Evolutionary conservation across 1,140 invertebrate species (phyloP).

Genomic region (Drosophila melanogaster): Release_6_plus_ISO1_MT NT_033779.5:19617001-19617500

Average conservation of each 20-base stretch:
- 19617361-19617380: slow-evolving; percentile 68
- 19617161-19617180: slow-evolving; percentile 21
- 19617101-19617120: slow-evolving; percentile 52
- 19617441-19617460: slow-evolving; percentile 43
- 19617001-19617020: slow-evolving; percentile 47
- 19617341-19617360: slow-evolving; percentile 46
- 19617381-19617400: slow-evolving; percentile 80
- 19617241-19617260: slow-evolving; percentile 17
- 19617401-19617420: slow-evolving; percentile 82
- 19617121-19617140: slow-evolving; percentile 76
- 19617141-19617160: slow-evolving; percentile 59
- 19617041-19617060: slow-evolving; percentile 60
- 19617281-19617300: slow-evolving; percentile 36
- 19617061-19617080: slow-evolving; percentile 31
- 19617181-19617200: neutral
- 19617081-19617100: neutral
- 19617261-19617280: slow-evolving; percentile 40
- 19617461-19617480: neutral
- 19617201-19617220: slow-evolving; percentile 29
- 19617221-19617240: slow-evolving; percentile 45
- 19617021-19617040: slow-evolving; percentile 76
- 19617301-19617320: slow-evolving; percentile 41
- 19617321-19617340: slow-evolving; percentile 19
- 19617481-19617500: slow-evolving; percentile 9
- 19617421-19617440: slow-evolving; percentile 76